Evolutionary conservation across 2,113 vertebrate genomes (phyloP).

Genomic region (Psammodynastes pulverulentus): DNA sequence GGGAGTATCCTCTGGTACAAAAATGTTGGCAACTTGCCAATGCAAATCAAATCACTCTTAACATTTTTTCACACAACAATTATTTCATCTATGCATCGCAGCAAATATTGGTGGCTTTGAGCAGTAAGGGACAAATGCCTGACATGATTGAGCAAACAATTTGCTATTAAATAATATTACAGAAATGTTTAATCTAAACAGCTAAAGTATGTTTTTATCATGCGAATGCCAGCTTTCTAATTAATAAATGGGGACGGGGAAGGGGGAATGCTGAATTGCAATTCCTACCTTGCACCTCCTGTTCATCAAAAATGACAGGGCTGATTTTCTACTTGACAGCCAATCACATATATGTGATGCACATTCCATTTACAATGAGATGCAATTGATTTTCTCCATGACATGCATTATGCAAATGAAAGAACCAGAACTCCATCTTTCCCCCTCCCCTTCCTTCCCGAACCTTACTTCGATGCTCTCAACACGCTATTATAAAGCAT

Average conservation of each 20-base stretch:
- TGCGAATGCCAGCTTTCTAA: slow-evolving; percentile 26
- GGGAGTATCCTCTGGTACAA: background rate
- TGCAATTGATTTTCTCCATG: slow-evolving; percentile 39
- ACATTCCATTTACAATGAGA: slow-evolving; percentile 39
- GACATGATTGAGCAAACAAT: slow-evolving; percentile 28
- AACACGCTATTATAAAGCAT: slow-evolving; percentile 41
- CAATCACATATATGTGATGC: slow-evolving; percentile 24
- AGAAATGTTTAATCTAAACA: slow-evolving; percentile 33
- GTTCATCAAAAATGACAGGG: slow-evolving; percentile 35
- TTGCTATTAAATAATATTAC: slow-evolving; percentile 25
- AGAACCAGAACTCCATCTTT: slow-evolving; percentile 15
- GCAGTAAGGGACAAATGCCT: slow-evolving; percentile 28
- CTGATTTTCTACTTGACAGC: slow-evolving; percentile 41
- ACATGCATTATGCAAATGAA: slow-evolving; percentile 52
- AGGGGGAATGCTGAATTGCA: background rate
- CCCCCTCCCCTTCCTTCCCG: background rate
- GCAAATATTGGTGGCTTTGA: background rate
- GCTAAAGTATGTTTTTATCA: slow-evolving; percentile 27
- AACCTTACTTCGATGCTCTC: background rate
- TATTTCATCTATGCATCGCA: slow-evolving; percentile 18
- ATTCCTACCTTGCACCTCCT: background rate
- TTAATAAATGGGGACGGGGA: slow-evolving; percentile 23
- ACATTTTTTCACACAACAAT: slow-evolving; percentile 18
- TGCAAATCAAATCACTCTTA: slow-evolving; percentile 8
- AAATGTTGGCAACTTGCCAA: slow-evolving; percentile 13